These are phyloP conservation scores for Phaonia tiefii DNA, from an alignment of 2,888 invertebrate genomes.

Conservation along the genomic window DNA sequence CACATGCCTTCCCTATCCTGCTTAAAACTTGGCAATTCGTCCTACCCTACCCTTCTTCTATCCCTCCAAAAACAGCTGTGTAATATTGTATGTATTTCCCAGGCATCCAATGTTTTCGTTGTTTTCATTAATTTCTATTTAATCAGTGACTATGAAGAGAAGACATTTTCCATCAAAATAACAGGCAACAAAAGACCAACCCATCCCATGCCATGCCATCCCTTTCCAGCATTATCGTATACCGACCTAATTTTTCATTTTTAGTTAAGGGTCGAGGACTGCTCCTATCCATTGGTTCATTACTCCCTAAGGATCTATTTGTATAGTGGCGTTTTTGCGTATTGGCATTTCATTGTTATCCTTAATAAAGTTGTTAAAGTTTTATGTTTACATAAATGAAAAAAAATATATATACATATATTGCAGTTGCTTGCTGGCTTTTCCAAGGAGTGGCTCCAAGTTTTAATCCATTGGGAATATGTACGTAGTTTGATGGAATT, in stretches of 20 bases:
- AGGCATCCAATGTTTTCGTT: not conserved
- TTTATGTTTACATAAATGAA: constrained; percentile 6
- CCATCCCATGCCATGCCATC: constrained; percentile 49
- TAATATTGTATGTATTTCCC: not conserved
- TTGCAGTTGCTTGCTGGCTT: not conserved
- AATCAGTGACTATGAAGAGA: not conserved
- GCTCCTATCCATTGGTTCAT: no score
- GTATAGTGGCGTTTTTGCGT: not conserved
- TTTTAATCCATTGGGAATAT: no score
- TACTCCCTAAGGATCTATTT: constrained; percentile 11
- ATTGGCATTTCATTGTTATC: not conserved
- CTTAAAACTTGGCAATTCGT: no score
- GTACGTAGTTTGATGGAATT: no score
- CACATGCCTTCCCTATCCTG: no score
- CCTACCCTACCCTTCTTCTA: not conserved
- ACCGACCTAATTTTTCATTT: constrained; percentile 50
- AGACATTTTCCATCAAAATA: not conserved
- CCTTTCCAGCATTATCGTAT: no score
- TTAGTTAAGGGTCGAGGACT: not conserved
- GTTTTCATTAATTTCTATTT: constrained; percentile 30
- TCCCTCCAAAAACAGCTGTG: constrained; percentile 23
- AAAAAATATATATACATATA: no score
- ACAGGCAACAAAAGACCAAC: not conserved
- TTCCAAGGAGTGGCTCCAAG: not conserved
- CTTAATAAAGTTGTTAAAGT: constrained; percentile 6